Base-by-base conservation (phyloP, 2,797 vertebrate genomes). In the Oreochromis mossambicus region DNA sequence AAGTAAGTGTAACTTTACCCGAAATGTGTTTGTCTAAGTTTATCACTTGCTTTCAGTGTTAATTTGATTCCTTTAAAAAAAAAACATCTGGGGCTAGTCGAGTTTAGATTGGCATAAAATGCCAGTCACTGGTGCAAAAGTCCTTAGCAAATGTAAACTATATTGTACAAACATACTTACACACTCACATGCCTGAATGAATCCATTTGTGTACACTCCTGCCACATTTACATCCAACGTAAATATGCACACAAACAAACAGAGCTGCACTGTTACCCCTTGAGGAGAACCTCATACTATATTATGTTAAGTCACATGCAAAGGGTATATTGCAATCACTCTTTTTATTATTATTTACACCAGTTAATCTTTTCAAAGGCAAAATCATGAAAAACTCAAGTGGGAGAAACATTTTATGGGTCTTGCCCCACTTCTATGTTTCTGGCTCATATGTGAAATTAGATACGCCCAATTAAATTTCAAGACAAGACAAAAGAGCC, bases 21-120 rank as follows among this genome's bases (percentile, higher is more conserved):
- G 0, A 38, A 66, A 63, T 63, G 11, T 36, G 58, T 63, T 19
- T 63, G 58, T 63, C n/a, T 32, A 58, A 58, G 15, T 58, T 58
- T 63, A n/a, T n/a, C 0, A n/a, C 32, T 63, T 38, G 34, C 58
- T 5, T 63, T 38, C 32, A 63, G 19, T 36, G 34, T 36, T 21
- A 63, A 63, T 38, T 38, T 38, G 34, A 19, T 63, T 36, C 34
- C 19, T n/a, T 5, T 8, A 13, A 63, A 61, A 58, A 48, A 7
- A 3, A 0, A 14, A 5, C 9, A 34, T 4, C 32, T 36, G 10
- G 6, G 11, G 6, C 58, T 2, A 63, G 0, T 38, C 0, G 1
- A 38, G 58, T 36, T 36, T 36, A 63, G 32, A 36, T 36, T 19
- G 10, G 4, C 6, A 11, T 34, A n/a, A 63, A 63, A 34, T 63